These are phyloP conservation scores for Pipistrellus pipistrellus DNA, from an alignment of 2,797 vertebrate species.

Conservation along the genomic window DNA sequence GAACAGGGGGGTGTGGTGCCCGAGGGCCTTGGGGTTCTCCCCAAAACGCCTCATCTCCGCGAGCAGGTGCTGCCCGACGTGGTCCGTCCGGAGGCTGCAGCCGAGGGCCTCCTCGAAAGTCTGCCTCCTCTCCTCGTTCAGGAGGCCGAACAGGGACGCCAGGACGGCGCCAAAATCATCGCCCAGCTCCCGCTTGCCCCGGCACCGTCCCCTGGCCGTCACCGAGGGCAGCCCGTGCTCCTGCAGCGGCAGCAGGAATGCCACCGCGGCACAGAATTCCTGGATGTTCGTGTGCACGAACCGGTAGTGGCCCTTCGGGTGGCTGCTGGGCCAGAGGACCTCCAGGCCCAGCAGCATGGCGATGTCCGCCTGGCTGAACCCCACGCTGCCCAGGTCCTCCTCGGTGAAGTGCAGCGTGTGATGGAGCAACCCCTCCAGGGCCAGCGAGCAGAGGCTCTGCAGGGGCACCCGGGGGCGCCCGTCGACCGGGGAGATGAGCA, in stretches of 20 bases:
- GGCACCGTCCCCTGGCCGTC: rapidly evolving
- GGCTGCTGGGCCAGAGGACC: neutral
- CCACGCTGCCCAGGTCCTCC: neutral
- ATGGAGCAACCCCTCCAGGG: neutral
- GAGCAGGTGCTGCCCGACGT: neutral
- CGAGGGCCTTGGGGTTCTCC: rapidly evolving
- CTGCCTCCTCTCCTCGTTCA: neutral
- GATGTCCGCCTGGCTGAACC: neutral
- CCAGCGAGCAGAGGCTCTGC: neutral
- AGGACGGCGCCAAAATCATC: neutral
- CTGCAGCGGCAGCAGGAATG: rapidly evolving
- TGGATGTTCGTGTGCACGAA: neutral
- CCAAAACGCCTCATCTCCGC: neutral
- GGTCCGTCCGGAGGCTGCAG: neutral
- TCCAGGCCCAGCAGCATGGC: neutral
- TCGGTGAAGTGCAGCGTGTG: neutral
- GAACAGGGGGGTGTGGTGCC: neutral
- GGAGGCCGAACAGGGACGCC: neutral
- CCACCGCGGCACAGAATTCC: neutral
- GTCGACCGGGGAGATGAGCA: rapidly evolving
- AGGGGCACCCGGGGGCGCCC: neutral
- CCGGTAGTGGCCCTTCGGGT: rapidly evolving
- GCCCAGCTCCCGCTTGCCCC: neutral
- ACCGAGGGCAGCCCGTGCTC: neutral
- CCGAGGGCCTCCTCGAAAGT: neutral